These are phyloP conservation scores for Trichonephila inaurata DNA, from an alignment of 1,140 invertebrate genomes.

Conservation along the genomic window DNA sequence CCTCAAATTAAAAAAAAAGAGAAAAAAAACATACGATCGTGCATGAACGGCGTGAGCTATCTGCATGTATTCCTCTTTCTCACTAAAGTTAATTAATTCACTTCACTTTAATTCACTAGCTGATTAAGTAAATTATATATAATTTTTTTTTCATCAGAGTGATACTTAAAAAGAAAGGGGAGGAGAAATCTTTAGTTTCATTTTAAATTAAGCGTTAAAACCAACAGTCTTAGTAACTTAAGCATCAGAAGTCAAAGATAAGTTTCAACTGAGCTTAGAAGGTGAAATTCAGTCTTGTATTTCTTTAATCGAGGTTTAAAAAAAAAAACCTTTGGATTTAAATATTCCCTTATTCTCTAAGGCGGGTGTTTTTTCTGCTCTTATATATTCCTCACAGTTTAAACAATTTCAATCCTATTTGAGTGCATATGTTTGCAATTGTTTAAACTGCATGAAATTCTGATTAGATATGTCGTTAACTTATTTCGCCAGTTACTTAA, in stretches of 20 bases:
- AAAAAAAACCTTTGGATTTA: not conserved
- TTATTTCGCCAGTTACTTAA: not conserved
- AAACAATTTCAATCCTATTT: not conserved
- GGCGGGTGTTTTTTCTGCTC: not conserved
- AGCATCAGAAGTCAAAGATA: conserved; percentile 22
- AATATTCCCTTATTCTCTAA: not conserved
- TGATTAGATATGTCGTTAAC: not conserved
- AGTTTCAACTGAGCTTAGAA: not conserved
- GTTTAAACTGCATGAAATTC: not conserved
- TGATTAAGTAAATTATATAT: conserved; percentile 39
- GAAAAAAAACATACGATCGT: not conserved
- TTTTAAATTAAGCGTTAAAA: conserved; percentile 66
- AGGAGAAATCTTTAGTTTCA: not conserved
- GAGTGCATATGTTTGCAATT: not conserved
- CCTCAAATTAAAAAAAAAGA: not conserved
- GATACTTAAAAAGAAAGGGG: conserved; percentile 14
- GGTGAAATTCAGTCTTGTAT: not conserved
- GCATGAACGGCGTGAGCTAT: not conserved
- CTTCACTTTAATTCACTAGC: conserved; percentile 47
- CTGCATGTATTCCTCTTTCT: conserved; percentile 25
- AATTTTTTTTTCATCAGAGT: not conserved
- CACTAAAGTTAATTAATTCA: conserved; percentile 50
- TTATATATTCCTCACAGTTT: not conserved
- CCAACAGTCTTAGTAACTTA: conserved; percentile 10
- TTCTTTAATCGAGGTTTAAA: not conserved